Conservation (phyloP, 2,113 vertebrate genomes). For the Leucopsar rothschildi region DNA sequence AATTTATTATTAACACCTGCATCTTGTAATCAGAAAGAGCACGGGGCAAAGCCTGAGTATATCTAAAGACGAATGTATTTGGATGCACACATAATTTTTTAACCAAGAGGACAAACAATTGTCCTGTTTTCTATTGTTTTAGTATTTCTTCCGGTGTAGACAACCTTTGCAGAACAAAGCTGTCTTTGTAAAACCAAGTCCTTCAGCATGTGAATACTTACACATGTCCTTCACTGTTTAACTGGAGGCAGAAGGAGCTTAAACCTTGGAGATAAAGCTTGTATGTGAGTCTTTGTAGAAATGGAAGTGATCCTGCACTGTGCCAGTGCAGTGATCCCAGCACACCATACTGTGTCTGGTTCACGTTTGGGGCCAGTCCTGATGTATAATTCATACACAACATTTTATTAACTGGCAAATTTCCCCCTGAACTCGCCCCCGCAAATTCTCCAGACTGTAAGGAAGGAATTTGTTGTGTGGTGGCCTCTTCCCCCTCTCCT, state of each 20-base stretch:
- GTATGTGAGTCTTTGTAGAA: not conserved
- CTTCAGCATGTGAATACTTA: slow-evolving; percentile 11
- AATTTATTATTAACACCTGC: not conserved
- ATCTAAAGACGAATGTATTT: not conserved
- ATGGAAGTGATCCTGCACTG: not conserved
- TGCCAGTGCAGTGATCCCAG: slow-evolving; percentile 6
- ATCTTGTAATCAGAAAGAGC: not conserved
- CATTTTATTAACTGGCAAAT: slow-evolving; percentile 64
- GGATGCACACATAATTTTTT: not conserved
- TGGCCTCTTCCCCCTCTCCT: slow-evolving; percentile 44
- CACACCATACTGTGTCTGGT: slow-evolving; percentile 32
- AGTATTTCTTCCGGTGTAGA: not conserved
- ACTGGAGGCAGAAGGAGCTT: slow-evolving; percentile 10
- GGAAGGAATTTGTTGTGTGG: slow-evolving; percentile 56
- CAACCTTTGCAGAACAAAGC: slow-evolving; percentile 44
- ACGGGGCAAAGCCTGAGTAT: not conserved
- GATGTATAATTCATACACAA: slow-evolving; percentile 29
- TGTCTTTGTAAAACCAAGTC: slow-evolving; percentile 39
- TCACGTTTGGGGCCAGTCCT: slow-evolving; percentile 40
- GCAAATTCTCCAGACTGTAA: slow-evolving; percentile 25
- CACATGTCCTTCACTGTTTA: not conserved
- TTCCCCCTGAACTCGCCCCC: slow-evolving; percentile 12
- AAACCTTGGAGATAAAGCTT: slow-evolving; percentile 44
- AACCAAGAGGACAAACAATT: slow-evolving; percentile 1
- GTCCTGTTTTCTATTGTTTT: slow-evolving; percentile 15